Conservation (phyloP, 2,888 invertebrate genomes). For the Euclidia mi region DNA sequence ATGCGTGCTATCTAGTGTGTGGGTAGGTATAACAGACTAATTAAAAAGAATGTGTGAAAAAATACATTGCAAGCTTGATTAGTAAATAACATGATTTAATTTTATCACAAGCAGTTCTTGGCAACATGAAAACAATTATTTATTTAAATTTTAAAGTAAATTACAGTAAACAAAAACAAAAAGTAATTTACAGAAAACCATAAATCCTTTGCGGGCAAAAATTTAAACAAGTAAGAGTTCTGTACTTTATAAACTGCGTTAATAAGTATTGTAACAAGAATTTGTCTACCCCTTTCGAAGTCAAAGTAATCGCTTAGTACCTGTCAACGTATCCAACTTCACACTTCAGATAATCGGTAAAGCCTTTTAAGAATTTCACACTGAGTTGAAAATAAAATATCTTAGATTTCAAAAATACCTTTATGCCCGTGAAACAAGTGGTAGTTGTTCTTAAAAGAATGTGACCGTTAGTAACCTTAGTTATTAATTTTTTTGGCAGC, state of each 20-base stretch:
- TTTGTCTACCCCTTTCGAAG: constrained; percentile 22
- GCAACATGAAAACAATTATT: constrained; percentile 9
- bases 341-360: not conserved
- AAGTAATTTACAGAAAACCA: too few relatives aligned
- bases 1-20: too few relatives aligned
- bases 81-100: not conserved
- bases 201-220: constrained; percentile 18
- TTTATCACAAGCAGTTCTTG: not conserved
- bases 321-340: not conserved
- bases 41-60: too few relatives aligned
- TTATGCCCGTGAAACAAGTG: too few relatives aligned
- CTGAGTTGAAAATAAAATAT: too few relatives aligned
- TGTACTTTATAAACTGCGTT: constrained; percentile 22
- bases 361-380: too few relatives aligned
- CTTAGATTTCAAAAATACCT: too few relatives aligned
- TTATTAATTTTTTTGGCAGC: too few relatives aligned
- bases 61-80: not conserved
- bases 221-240: constrained; percentile 13
- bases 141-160: constrained; percentile 14
- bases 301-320: constrained; percentile 20
- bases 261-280: constrained; percentile 29
- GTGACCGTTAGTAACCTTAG: too few relatives aligned
- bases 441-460: too few relatives aligned
- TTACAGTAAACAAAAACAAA: too few relatives aligned
- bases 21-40: too few relatives aligned